These are phyloP conservation scores for Spinibarbus caldwelli DNA, from an alignment of 2,797 vertebrate species.

Conservation along the genomic window DNA sequence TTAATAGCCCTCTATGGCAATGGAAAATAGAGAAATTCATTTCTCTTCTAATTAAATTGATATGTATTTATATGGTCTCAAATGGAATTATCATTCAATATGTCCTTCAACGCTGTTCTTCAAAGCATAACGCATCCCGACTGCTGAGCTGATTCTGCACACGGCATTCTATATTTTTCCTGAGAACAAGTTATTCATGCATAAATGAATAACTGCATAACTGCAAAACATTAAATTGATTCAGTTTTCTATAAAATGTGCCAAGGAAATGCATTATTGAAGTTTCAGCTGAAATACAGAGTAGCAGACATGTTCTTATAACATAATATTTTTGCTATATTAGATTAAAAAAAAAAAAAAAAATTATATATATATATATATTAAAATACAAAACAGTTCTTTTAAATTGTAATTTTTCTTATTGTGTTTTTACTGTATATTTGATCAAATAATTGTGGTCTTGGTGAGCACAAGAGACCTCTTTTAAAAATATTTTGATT, in stretches of 20 bases:
- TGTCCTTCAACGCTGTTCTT: not conserved
- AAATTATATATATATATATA: no score
- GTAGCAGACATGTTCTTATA: not conserved
- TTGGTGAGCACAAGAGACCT: not conserved
- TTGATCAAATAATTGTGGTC: not conserved
- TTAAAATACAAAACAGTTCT: no score
- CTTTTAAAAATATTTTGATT: not conserved
- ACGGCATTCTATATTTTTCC: not conserved
- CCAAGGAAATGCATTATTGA: not conserved
- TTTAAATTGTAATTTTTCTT: no score
- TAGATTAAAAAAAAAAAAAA: no score
- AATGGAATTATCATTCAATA: not conserved
- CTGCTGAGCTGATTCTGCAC: not conserved
- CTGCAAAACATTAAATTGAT: not conserved
- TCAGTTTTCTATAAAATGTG: not conserved
- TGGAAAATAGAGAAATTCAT: not conserved
- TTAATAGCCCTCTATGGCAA: not conserved
- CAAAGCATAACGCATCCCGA: not conserved
- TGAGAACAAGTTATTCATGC: slow-evolving; percentile 12
- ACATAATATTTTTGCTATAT: no score
- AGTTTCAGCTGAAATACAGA: not conserved
- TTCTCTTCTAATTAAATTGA: not conserved
- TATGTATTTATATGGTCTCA: not conserved
- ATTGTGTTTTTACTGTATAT: not conserved
- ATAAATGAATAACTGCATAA: not conserved